phyloP scores from a whole-genome alignment of 1,140 invertebrate genomes.

The Achroia grisella region DNA sequence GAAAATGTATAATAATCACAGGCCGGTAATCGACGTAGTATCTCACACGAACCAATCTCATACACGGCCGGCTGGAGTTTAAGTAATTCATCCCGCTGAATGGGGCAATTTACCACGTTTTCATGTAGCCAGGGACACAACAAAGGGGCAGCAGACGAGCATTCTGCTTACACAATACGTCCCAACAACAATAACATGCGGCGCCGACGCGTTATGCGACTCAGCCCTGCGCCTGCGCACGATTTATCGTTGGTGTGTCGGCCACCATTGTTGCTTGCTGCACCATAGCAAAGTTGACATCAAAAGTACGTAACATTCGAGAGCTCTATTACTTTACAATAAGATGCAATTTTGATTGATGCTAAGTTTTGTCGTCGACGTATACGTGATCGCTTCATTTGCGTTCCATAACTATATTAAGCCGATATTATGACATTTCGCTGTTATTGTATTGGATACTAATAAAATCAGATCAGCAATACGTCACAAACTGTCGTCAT shows the following conservation, averaged over 20 bases:
- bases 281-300: not conserved
- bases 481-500: conserved; percentile 21
- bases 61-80: not conserved
- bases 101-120: conserved; percentile 32
- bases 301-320: no score
- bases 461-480: conserved; percentile 18
- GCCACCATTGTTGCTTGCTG: conserved; percentile 22
- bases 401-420: conserved; percentile 14
- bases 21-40: not conserved
- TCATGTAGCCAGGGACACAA: conserved; percentile 29
- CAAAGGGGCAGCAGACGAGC: conserved; percentile 28
- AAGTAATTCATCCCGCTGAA: conserved; percentile 28
- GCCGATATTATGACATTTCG: conserved; percentile 24
- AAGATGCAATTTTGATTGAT: no score
- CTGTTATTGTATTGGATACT: conserved; percentile 8
- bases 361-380: no score
- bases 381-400: conserved; percentile 29
- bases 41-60: no score
- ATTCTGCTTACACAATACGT: conserved; percentile 25
- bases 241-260: conserved; percentile 24
- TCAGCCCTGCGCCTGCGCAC: conserved; percentile 15
- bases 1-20: conserved; percentile 4
- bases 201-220: conserved; percentile 10
- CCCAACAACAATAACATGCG: conserved; percentile 21
- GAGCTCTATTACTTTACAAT: no score